These are phyloP conservation scores for Pseudois nayaur DNA, from an alignment of 2,113 vertebrate genomes.

Conservation along the genomic window DNA sequence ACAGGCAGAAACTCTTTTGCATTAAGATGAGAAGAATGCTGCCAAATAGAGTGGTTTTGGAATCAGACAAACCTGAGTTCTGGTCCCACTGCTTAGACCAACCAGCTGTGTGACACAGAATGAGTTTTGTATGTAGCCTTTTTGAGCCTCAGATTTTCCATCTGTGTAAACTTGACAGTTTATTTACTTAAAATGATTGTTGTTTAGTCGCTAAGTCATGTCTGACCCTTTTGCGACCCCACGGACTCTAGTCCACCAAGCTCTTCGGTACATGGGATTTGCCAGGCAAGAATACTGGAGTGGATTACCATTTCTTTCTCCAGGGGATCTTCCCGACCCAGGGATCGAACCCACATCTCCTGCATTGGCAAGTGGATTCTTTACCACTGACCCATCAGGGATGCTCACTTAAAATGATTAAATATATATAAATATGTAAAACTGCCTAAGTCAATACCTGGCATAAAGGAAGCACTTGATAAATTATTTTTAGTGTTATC, in stretches of 20 bases:
- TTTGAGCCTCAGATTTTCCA: not conserved
- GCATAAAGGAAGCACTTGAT: not conserved
- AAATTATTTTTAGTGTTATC: constrained; percentile 13
- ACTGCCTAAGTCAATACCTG: not conserved
- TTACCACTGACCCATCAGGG: not conserved
- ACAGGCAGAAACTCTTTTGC: not conserved
- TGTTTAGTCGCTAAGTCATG: not conserved
- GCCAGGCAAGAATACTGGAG: not conserved
- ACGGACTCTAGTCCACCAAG: not conserved
- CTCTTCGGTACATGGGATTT: not conserved
- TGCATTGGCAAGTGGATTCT: not conserved
- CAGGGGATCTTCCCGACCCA: not conserved
- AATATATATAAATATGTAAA: not conserved
- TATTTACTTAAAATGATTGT: not conserved
- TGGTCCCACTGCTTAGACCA: not conserved
- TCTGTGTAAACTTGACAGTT: not conserved
- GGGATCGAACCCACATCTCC: not conserved
- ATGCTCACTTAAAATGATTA: not conserved
- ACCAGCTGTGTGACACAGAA: not conserved
- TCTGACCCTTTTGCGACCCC: not conserved
- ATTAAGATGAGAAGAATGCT: not conserved
- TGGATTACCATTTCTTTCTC: not conserved
- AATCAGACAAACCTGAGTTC: not conserved
- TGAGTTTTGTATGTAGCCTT: not conserved
- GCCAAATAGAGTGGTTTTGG: not conserved